phyloP scores from a whole-genome alignment of 2,113 vertebrate genomes.

The Gasterosteus nipponicus region DNA sequence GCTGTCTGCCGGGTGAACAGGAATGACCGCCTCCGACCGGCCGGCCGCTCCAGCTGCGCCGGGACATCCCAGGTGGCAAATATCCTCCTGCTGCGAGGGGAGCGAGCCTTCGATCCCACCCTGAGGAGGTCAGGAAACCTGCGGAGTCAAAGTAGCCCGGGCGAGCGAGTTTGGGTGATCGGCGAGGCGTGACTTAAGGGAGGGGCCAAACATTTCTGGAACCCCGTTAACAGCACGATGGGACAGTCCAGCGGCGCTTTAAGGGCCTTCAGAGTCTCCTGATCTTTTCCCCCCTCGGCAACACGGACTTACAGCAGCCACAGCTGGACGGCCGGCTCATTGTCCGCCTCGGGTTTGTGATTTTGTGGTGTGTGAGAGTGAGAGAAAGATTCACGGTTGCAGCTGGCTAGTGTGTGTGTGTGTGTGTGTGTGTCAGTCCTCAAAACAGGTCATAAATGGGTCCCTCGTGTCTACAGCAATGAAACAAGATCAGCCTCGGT shows the following conservation, averaged over 20 bases:
- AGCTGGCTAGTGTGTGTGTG: conserved; percentile 41
- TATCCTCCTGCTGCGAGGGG: conserved; percentile 42
- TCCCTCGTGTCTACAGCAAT: conserved; percentile 40
- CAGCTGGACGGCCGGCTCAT: conserved; percentile 46
- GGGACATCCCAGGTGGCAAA: conserved; percentile 67
- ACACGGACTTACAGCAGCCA: conserved; percentile 37
- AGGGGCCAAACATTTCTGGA: conserved; percentile 47
- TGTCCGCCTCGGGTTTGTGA: conserved; percentile 11
- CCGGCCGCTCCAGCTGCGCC: conserved; percentile 51
- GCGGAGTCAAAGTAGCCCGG: conserved; percentile 45
- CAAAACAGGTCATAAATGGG: conserved; percentile 25
- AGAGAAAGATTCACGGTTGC: conserved; percentile 39
- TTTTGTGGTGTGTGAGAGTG: conserved; percentile 14
- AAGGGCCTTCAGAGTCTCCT: conserved; percentile 50
- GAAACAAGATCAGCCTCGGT: conserved; percentile 60
- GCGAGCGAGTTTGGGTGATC: conserved; percentile 33
- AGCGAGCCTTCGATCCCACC: conserved; percentile 42
- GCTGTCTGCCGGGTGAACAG: conserved; percentile 49
- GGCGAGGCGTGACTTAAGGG: conserved; percentile 46
- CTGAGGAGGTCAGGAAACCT: conserved; percentile 42
- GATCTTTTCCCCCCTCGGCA: conserved; percentile 52
- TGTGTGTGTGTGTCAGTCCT: background rate
- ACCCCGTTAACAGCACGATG: conserved; percentile 73
- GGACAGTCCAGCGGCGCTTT: conserved; percentile 53
- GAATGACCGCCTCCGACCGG: conserved; percentile 39